phyloP scores from a whole-genome alignment of 2,797 vertebrate species.

The Microctenopoma stevenorrisi region DNA sequence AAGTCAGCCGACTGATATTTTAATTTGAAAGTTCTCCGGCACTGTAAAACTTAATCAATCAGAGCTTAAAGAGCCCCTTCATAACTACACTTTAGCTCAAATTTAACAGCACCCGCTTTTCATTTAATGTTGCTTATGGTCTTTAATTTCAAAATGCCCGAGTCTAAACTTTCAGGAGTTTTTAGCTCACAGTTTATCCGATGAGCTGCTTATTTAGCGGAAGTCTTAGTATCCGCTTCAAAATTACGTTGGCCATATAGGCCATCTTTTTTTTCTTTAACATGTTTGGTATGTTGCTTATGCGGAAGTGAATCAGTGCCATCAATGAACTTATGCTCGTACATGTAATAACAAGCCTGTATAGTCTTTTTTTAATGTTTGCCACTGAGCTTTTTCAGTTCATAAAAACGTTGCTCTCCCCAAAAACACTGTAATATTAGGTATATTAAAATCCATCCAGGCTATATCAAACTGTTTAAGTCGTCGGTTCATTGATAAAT shows the following conservation, averaged over 20 bases:
- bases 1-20: not conserved
- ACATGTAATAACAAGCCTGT: constrained; percentile 70
- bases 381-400: not conserved
- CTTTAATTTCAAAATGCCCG: not conserved
- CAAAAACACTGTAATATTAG: not conserved
- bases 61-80: not conserved
- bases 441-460: no score
- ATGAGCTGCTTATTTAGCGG: constrained; percentile 28
- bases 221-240: constrained; percentile 46
- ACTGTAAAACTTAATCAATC: constrained; percentile 3
- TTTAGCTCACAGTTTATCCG: not conserved
- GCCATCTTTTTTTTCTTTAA: constrained; percentile 17
- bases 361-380: not conserved
- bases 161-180: not conserved
- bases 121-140: not conserved
- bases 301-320: constrained; percentile 71
- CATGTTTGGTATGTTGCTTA: constrained; percentile 54
- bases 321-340: constrained; percentile 49
- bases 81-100: not conserved
- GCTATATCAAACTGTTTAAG: no score
- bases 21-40: not conserved
- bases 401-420: not conserved
- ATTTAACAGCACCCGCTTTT: not conserved
- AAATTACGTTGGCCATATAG: constrained; percentile 23
- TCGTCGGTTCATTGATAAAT: no score